Conservation (phyloP, 2,888 invertebrate species). For the Drosophila macrospina region DNA sequence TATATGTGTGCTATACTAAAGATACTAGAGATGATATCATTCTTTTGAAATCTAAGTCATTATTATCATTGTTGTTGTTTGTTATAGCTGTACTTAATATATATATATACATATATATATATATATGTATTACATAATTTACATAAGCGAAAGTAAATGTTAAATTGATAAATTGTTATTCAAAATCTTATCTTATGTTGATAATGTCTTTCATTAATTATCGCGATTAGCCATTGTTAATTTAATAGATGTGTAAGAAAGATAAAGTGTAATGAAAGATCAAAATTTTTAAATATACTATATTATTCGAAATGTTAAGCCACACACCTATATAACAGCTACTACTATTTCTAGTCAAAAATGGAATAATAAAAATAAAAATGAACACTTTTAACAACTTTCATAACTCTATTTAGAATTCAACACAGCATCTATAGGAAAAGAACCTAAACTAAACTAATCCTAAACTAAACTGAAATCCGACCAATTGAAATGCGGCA, state of each 20-base stretch:
- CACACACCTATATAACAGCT: slow-evolving; percentile 10
- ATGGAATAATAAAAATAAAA: background rate
- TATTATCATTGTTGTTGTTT: slow-evolving; percentile 72
- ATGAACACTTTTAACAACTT: slow-evolving; percentile 2
- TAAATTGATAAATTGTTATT: slow-evolving; percentile 38
- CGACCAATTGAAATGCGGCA: slow-evolving; percentile 77
- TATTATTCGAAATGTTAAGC: slow-evolving; percentile 28
- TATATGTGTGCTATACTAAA: slow-evolving; percentile 28
- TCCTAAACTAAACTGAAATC: slow-evolving; percentile 59
- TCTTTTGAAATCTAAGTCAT: slow-evolving; percentile 54
- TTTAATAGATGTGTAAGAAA: slow-evolving; percentile 76
- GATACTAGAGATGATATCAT: slow-evolving; percentile 49
- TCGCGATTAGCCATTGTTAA: slow-evolving; percentile 72
- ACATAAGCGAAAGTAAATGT: slow-evolving; percentile 6
- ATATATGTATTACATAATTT: background rate
- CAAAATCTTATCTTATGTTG: slow-evolving; percentile 31
- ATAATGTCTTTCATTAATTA: slow-evolving; percentile 62
- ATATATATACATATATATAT: slow-evolving; percentile 11
- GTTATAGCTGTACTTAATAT: slow-evolving; percentile 76
- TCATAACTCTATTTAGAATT: slow-evolving; percentile 12
- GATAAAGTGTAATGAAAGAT: slow-evolving; percentile 26
- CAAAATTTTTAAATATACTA: slow-evolving; percentile 44
- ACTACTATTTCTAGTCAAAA: slow-evolving; percentile 23
- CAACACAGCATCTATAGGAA: slow-evolving; percentile 29
- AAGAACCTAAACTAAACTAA: slow-evolving; percentile 36